Evolutionary conservation across 2,113 vertebrate genomes (phyloP), one percentile per base, ranked within the genome.

Genomic region (Phyllopteryx taeniolatus): DNA sequence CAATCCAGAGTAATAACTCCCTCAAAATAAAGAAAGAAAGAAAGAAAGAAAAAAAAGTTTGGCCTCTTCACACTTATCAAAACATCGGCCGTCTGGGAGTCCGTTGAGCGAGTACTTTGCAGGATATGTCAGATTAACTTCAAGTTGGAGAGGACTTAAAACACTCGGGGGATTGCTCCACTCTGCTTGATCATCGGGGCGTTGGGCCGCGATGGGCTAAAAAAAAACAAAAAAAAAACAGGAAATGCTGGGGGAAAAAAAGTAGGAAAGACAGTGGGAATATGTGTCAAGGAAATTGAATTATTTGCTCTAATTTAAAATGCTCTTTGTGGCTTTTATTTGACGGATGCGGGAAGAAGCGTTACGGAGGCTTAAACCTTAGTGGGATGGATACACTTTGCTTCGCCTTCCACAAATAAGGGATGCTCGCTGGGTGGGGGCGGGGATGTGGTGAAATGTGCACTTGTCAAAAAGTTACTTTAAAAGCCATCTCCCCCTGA

Each of bases 121-220:
- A 78, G 87, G 87, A 90, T 88, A 80, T 89, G 89, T 91, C 90
- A 89, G 88, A 90, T 91, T 91, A 91, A 89, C 89, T 89, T 86
- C 88, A 90, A 84, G 69, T 85, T 70, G 69, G 81, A 76, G 84
- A 84, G 86, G 89, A 90, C 90, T 89, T 86, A 72, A 47, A 73
- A 90, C 85, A 88, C 88, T 85, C 71, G 71, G 68, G 87, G 87
- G 85, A 87, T 84, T 82, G 83, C 82, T 78, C 68, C 67, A 79
- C 87, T 89, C 74, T 81, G 81, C 87, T 87, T 86, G 86, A 90
- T 90, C 90, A 87, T 88, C 89, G 86, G 73, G 69, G 19, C 78
- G 73, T 59, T 49, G 51, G 35, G 43, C 22, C 65, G 60, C 47
- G 61, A 22, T 15, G 14, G 31, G 56, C 56, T 74, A 67, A 53